Percentiles rank a stretch among this genome's conserved stretches.
Conservation (phyloP, 2,113 vertebrate species). For the Eupsittula cactorum region DNA sequence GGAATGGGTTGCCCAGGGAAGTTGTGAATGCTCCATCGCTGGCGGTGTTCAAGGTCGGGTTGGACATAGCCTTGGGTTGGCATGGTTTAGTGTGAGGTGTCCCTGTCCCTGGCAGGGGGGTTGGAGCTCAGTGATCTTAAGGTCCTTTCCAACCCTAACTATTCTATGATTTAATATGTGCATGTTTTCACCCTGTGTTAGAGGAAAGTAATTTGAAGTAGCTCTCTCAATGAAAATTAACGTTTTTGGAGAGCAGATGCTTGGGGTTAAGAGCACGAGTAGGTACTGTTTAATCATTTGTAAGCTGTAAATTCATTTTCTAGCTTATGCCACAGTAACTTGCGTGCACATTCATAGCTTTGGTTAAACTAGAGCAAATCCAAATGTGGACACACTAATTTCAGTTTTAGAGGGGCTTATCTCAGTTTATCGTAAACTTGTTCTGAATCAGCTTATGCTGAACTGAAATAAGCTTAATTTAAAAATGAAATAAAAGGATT, state of each 20-base stretch:
- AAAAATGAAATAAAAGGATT: constrained; percentile 58
- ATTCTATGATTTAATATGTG: not conserved
- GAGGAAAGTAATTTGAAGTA: not conserved
- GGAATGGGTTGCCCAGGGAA: too few relatives aligned
- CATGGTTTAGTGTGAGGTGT: too few relatives aligned
- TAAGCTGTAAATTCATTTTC: constrained; percentile 24
- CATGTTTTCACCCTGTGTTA: not conserved
- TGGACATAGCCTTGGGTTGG: too few relatives aligned
- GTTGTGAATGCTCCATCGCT: too few relatives aligned
- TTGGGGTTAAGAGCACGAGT: not conserved
- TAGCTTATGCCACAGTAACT: not conserved
- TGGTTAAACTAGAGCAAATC: constrained; percentile 24
- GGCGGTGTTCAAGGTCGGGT: too few relatives aligned
- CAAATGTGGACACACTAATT: constrained; percentile 15
- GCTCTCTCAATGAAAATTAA: not conserved
- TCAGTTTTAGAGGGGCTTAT: constrained; percentile 55
- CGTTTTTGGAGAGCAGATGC: not conserved
- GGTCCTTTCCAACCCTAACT: too few relatives aligned
- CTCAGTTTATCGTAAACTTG: constrained; percentile 50
- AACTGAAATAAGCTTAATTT: constrained; percentile 42
- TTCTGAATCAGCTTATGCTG: not conserved
- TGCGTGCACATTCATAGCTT: not conserved
- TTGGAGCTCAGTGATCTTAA: too few relatives aligned
- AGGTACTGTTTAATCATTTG: not conserved
- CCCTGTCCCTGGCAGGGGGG: too few relatives aligned